Evolutionary conservation across 2,113 vertebrate species (phyloP).

Genomic region (Rhadina sibilatrix): DNA sequence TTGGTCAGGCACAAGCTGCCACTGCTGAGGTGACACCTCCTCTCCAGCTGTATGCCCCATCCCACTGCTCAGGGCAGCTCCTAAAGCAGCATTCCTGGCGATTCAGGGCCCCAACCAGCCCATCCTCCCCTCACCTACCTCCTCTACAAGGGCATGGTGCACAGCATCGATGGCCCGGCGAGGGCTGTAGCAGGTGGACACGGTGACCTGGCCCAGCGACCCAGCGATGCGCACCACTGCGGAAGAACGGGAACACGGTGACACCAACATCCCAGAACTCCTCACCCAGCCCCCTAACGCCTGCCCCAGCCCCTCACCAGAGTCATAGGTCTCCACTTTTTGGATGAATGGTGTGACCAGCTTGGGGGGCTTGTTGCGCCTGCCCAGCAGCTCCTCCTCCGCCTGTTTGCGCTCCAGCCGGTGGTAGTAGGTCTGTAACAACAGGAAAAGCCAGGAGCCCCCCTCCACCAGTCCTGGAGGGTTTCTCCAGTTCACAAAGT

Average conservation of each 20-base stretch:
- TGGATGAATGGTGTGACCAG: slow-evolving; percentile 90
- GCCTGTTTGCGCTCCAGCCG: slow-evolving; percentile 84
- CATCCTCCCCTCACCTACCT: slow-evolving; percentile 66
- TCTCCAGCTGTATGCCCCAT: background rate
- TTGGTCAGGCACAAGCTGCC: background rate
- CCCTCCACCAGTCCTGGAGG: background rate
- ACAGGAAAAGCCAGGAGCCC: background rate
- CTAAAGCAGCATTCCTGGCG: background rate
- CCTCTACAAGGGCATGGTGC: slow-evolving; percentile 75
- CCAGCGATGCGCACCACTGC: slow-evolving; percentile 92
- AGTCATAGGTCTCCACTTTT: slow-evolving; percentile 84
- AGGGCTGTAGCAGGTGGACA: slow-evolving; percentile 94
- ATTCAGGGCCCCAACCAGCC: background rate
- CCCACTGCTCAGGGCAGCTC: background rate
- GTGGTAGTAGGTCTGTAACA: slow-evolving; percentile 84
- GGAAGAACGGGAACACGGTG: background rate
- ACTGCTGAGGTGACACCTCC: accelerated
- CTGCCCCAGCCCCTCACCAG: slow-evolving; percentile 73
- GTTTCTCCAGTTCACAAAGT: background rate
- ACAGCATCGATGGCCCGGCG: slow-evolving; percentile 91
- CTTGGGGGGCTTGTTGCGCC: slow-evolving; percentile 81
- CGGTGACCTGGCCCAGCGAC: slow-evolving; percentile 90
- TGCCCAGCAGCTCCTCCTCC: slow-evolving; percentile 83
- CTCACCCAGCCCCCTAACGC: accelerated
- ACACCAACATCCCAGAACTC: accelerated